Evolutionary conservation across 2,888 invertebrate genomes (phyloP).

Genomic region (Euplagia quadripunctaria): DNA sequence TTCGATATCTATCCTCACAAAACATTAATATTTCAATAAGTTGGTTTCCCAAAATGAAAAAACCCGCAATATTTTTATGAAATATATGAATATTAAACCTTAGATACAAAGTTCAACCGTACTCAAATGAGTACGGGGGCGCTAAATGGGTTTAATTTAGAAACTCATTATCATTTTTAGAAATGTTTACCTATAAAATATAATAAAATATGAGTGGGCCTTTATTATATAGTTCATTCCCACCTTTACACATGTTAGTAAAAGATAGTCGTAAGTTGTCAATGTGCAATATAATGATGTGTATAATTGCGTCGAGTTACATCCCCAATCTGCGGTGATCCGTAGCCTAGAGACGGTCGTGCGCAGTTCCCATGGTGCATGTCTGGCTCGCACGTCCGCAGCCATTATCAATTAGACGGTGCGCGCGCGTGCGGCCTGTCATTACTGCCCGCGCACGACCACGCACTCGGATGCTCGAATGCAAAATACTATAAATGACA

Average conservation of each 20-base stretch:
- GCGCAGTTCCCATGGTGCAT: constrained; percentile 71
- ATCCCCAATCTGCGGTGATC: constrained; percentile 41
- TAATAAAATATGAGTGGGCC: no score
- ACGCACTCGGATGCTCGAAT: constrained; percentile 67
- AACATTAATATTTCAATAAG: no score
- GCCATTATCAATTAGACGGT: constrained; percentile 85
- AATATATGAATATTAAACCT: no score
- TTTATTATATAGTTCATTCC: neutral
- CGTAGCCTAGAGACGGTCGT: constrained; percentile 30
- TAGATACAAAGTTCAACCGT: no score
- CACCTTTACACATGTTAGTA: constrained; percentile 4
- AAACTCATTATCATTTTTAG: no score
- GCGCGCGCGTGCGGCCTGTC: constrained; percentile 84
- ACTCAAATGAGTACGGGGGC: no score
- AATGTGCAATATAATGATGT: constrained; percentile 40
- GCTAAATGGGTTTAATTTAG: no score
- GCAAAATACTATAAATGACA: constrained; percentile 35
- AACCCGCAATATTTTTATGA: no score
- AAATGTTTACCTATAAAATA: no score
- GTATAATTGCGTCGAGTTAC: constrained; percentile 60
- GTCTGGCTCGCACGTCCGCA: constrained; percentile 71
- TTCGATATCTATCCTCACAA: no score
- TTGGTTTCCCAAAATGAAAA: no score
- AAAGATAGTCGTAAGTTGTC: constrained; percentile 9
- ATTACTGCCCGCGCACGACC: constrained; percentile 80